These are phyloP conservation scores for Noturus placidus DNA, from an alignment of 2,113 vertebrate species.

Conservation along the genomic window DNA sequence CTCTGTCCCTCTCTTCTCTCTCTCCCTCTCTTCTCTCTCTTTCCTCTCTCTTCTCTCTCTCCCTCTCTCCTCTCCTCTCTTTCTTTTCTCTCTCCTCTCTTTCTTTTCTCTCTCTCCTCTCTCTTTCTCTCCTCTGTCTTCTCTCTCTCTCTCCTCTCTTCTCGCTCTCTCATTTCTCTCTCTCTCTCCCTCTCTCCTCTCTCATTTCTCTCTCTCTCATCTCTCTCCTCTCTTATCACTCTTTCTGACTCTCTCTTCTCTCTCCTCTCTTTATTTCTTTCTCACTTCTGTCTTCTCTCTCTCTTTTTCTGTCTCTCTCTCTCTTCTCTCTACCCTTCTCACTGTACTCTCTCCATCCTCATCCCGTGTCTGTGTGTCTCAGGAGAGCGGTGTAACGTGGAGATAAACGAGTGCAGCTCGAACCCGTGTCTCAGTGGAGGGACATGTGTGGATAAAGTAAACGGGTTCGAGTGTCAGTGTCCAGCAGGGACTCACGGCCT, in stretches of 20 bases:
- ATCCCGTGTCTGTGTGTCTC: background rate
- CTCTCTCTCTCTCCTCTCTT: too few relatives aligned
- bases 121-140: background rate
- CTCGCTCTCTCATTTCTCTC: background rate
- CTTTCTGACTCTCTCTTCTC: background rate
- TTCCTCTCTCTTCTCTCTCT: background rate
- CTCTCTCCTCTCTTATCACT: background rate
- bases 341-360: background rate
- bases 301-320: background rate
- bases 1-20: background rate
- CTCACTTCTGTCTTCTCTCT: background rate
- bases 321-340: background rate
- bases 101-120: too few relatives aligned
- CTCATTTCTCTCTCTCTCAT: background rate
- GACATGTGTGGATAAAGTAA: constrained; percentile 81
- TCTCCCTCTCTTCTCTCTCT: background rate
- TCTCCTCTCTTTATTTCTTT: background rate
- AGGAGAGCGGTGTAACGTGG: constrained; percentile 82
- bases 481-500: constrained; percentile 82
- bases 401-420: constrained; percentile 89
- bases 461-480: constrained; percentile 83
- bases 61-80: background rate
- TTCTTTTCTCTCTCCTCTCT: background rate
- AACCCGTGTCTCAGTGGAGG: constrained; percentile 88
- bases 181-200: background rate